Base-by-base conservation (phyloP, 2,888 invertebrate species). In the Agrochola lychnidis region DNA sequence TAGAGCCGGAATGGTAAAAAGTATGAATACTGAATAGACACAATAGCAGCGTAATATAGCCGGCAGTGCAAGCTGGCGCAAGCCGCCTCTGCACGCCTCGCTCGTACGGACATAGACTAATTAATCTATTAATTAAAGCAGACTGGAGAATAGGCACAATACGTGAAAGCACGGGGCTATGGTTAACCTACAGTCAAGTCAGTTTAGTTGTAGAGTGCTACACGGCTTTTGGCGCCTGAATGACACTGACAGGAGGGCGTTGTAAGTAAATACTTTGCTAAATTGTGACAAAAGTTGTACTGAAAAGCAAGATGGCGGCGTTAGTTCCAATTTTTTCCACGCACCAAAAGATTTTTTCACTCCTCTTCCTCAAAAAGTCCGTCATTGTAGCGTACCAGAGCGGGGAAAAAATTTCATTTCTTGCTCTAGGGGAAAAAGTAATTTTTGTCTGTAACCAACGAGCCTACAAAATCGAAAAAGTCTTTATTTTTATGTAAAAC, bases 61-160 rank as follows among this genome's bases (percentile, higher is more conserved):
- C 66, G 19, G 70, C 42, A 48, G 78, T 83, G 78, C 88, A 81
- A 86, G 88, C 88, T 78, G 88, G 78, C 64, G 80, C 86, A 79
- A 68, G 82, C 76, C 76, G 62, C 73, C 61, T 74, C 68, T 62
- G 61, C 70, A 85, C 69, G 78, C 73, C 68, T 78, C 67, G 68
- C 73, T 77, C 64, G 40, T 61, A 82, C 53, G 64, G 30, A 1
- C 78, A 74, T 56, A 80, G 86, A 88, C n/a, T 40, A 80, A 42
- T 4, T 0, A 19, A 53, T 40, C 16, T 22, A 36, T 63, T 56
- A n/a, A 78, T 78, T 70, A 53, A 30, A 10, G 14, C n/a, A 79
- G 79, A 76, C 6, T 14, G 0, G 67, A 40, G 1, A 79, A 6
- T 73, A 69, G 78, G 66, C 12, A 71, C 0, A 36, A 12, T 36